Base-by-base conservation (phyloP, 1,140 invertebrate genomes). In the Hypsibius dujardini region DNA sequence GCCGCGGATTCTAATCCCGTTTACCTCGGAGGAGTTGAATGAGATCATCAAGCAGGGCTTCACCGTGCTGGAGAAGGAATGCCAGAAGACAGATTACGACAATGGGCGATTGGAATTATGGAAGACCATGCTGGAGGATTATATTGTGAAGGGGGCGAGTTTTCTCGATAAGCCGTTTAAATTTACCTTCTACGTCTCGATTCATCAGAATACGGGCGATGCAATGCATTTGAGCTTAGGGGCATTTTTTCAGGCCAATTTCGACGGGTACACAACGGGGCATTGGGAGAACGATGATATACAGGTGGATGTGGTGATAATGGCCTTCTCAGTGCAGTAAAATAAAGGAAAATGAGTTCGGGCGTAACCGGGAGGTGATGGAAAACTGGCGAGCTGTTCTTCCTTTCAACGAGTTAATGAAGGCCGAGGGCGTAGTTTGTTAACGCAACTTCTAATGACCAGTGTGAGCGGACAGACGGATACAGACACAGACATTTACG, bases 301-400 rank as follows among this genome's bases (percentile, higher is more conserved):
- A 3, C 7, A 14, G 3, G 62, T 67, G 7, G 62, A 67, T 67
- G 62, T 67, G 62, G 62, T 67, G 7, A 42, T 67, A 3, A 42
- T 67, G 42, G 62, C 62, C 7, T 67, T 67, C 42, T 67, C 62
- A 12, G 42, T 67, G 42, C 62, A 67, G 42, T 67, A 42, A 67
- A 67, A 7, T 56, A n/a, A n/a, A n/a, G 50, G 50, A 56, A 56
- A n/a, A 7, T 56, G 50, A 7, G 50, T n/a, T 7, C n/a, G 50
- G 50, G 50, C 50, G 50, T 56, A n/a, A n/a, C n/a, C n/a, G n/a
- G n/a, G n/a, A n/a, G n/a, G n/a, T n/a, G n/a, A n/a, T n/a, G n/a
- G n/a, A n/a, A n/a, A n/a, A n/a, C n/a, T n/a, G n/a, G n/a, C n/a
- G n/a, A n/a, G n/a, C n/a, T n/a, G n/a, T n/a, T n/a, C n/a, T n/a